These are phyloP conservation scores for Gonocerus acuteangulatus DNA, from an alignment of 2,888 invertebrate genomes.

Conservation along the genomic window DNA sequence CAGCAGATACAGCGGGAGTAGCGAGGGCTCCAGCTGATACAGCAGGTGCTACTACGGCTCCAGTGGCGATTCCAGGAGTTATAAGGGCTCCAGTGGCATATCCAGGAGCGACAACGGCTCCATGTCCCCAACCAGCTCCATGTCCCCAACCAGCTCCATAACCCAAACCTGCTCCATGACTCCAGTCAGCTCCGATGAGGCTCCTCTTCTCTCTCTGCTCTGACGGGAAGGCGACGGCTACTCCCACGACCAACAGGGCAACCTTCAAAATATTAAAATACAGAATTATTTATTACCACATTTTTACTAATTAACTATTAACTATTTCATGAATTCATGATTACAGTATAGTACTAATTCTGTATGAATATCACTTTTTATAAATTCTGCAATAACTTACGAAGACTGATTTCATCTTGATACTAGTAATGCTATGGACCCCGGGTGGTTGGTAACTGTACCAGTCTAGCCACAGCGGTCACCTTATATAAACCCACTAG, in stretches of 20 bases:
- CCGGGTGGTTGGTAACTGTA: too few relatives aligned
- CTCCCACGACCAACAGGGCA: constrained; percentile 1
- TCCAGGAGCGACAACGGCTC: neutral
- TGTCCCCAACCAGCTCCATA: neutral
- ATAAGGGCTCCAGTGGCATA: neutral
- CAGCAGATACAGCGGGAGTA: neutral
- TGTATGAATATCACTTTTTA: too few relatives aligned
- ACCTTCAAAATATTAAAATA: neutral
- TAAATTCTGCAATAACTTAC: neutral
- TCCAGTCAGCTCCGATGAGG: neutral
- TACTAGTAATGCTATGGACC: too few relatives aligned
- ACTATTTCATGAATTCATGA: too few relatives aligned
- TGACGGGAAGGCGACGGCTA: constrained; percentile 6
- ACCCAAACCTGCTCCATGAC: too few relatives aligned
- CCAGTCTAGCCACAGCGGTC: too few relatives aligned
- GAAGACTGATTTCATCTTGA: neutral
- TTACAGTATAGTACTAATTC: too few relatives aligned
- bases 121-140: neutral
- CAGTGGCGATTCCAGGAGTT: neutral
- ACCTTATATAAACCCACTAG: too few relatives aligned
- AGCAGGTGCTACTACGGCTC: neutral
- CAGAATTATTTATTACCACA: neutral
- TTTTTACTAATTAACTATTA: too few relatives aligned
- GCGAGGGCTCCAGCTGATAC: neutral
- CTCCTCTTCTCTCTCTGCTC: neutral